Evolutionary conservation across 2,888 invertebrate genomes (phyloP).

Genomic region (Rhorus exstirpatorius): DNA sequence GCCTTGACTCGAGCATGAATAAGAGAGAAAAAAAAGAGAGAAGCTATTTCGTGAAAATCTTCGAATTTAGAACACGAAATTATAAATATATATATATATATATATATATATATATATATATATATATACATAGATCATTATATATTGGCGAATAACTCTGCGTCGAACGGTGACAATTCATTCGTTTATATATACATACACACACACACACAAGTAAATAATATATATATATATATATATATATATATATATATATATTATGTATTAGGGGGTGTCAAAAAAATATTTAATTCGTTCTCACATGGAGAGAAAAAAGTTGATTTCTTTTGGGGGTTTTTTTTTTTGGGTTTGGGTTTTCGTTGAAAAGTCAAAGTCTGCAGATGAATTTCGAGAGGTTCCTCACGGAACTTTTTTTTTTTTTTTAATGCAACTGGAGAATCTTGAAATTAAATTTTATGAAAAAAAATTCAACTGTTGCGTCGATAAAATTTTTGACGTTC

Average conservation of each 20-base stretch:
- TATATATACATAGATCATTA: constrained; percentile 39
- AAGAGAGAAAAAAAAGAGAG: constrained; percentile 20
- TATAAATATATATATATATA: constrained; percentile 28
- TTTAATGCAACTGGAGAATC: too few relatives aligned
- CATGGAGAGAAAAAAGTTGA: too few relatives aligned
- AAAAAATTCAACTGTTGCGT: too few relatives aligned
- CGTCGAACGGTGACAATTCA: constrained; percentile 56
- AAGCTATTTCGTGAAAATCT: constrained; percentile 43
- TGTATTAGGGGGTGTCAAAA: constrained; percentile 9
- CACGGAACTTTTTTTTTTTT: not conserved
- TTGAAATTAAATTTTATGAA: too few relatives aligned
- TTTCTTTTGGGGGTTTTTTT: too few relatives aligned
- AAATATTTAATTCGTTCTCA: not conserved
- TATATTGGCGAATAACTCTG: constrained; percentile 40
- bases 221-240: constrained; percentile 4
- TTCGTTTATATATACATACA: constrained; percentile 52
- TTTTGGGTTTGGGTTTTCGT: too few relatives aligned
- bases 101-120: constrained; percentile 23
- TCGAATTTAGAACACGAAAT: constrained; percentile 47
- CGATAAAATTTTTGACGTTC: too few relatives aligned
- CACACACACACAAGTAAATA: constrained; percentile 1
- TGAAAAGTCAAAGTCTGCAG: too few relatives aligned
- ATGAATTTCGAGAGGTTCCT: too few relatives aligned
- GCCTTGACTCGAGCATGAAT: constrained; percentile 59
- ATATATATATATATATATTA: constrained; percentile 8